Evolutionary conservation across 2,113 vertebrate genomes (phyloP).

Genomic region (Seriola aureovittata): DNA sequence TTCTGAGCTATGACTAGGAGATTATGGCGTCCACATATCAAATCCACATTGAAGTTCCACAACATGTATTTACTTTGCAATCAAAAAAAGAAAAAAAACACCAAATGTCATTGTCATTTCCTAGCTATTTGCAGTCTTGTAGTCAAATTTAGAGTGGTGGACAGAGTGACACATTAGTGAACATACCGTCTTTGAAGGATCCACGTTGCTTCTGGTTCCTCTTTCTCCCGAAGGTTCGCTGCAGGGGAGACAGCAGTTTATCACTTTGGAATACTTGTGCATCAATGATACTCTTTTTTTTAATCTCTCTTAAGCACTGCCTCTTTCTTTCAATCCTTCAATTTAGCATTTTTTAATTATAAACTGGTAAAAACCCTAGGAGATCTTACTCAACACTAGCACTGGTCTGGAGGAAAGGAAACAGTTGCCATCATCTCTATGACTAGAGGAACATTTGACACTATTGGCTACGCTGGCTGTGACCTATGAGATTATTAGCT

Average conservation of each 20-base stretch:
- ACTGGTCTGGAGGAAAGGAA: slow-evolving; percentile 35
- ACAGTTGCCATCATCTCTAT: neutral
- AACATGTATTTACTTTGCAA: neutral
- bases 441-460: slow-evolving; percentile 46
- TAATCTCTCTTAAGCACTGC: neutral
- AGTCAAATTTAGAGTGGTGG: slow-evolving; percentile 41
- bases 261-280: neutral
- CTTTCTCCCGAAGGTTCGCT: slow-evolving; percentile 89
- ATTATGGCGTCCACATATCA: neutral
- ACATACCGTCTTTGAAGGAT: slow-evolving; percentile 97
- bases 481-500: neutral
- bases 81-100: neutral
- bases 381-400: slow-evolving; percentile 27
- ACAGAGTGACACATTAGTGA: slow-evolving; percentile 47
- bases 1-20: neutral
- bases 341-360: neutral
- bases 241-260: slow-evolving; percentile 52
- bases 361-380: slow-evolving; percentile 2
- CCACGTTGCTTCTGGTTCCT: slow-evolving; percentile 87
- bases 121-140: slow-evolving; percentile 21
- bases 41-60: neutral
- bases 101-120: slow-evolving; percentile 34
- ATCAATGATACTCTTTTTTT: neutral
- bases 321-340: neutral
- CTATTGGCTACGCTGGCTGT: slow-evolving; percentile 1